These are phyloP conservation scores for Sarcophaga subvicina DNA, from an alignment of 2,888 invertebrate genomes.

Conservation along the genomic window DNA sequence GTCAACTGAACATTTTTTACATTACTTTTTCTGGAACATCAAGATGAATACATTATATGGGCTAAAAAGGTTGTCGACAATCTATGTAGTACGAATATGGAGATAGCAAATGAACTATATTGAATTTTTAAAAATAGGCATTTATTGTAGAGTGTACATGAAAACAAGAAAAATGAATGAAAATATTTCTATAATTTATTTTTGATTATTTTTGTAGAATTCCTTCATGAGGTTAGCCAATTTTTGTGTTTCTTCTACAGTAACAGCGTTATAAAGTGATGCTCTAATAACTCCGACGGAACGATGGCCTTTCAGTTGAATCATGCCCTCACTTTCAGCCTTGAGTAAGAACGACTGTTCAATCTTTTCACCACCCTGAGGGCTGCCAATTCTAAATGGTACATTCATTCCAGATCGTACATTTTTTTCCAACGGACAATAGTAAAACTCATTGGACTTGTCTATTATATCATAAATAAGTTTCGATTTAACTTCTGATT, in stretches of 20 bases:
- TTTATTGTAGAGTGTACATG: background rate
- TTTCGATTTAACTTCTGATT: constrained; percentile 87
- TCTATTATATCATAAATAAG: constrained; percentile 92
- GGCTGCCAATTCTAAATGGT: constrained; percentile 92
- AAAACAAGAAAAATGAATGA: no score
- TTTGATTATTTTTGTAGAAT: no score
- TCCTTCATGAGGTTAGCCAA: no score
- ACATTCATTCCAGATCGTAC: constrained; percentile 94
- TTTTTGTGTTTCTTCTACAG: no score
- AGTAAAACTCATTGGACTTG: constrained; percentile 92
- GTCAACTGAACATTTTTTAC: no score
- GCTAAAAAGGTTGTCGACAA: no score
- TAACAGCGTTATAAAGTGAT: constrained; percentile 84
- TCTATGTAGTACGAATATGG: no score
- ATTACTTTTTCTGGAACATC: constrained; percentile 75
- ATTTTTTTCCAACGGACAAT: constrained; percentile 83
- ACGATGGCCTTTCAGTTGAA: constrained; percentile 97
- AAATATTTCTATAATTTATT: no score
- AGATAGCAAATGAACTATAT: no score
- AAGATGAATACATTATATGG: constrained; percentile 84
- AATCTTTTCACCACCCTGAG: constrained; percentile 87
- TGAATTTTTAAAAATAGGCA: no score
- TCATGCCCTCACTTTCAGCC: constrained; percentile 89
- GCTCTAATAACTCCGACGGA: constrained; percentile 97
- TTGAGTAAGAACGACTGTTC: constrained; percentile 94